phyloP scores from a whole-genome alignment of 2,797 vertebrate genomes.

The Benthosema pterotum region DNA sequence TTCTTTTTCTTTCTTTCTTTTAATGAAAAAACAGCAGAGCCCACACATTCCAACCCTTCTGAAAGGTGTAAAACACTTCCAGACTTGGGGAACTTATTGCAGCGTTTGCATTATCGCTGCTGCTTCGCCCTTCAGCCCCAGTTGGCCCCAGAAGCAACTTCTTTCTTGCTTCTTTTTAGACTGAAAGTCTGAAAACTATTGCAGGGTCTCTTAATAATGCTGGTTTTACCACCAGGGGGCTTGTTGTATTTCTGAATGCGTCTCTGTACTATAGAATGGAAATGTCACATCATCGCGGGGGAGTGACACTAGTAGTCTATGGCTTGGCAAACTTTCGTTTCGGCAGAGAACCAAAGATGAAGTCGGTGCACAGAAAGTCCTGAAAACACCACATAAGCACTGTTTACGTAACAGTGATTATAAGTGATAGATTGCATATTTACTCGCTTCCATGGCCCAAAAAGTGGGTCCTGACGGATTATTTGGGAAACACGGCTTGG shows the following conservation, averaged over 20 bases:
- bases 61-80: conserved; percentile 84
- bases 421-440: too few species aligned
- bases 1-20: conserved; percentile 14
- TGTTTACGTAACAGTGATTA: too few species aligned
- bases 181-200: conserved; percentile 28
- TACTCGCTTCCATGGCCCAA: too few species aligned
- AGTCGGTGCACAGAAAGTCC: too few species aligned
- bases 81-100: conserved; percentile 78
- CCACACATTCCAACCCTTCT: conserved; percentile 76
- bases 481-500: too few species aligned
- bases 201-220: conserved; percentile 32
- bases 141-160: conserved; percentile 53
- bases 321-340: too few species aligned
- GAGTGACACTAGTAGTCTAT: conserved; percentile 1
- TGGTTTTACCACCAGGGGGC: conserved; percentile 23
- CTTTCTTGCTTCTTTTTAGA: conserved; percentile 21
- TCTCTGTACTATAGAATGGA: conserved; percentile 29
- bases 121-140: conserved; percentile 52
- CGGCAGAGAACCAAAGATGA: too few species aligned
- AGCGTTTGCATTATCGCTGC: conserved; percentile 66
- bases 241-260: too few species aligned
- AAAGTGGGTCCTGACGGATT: too few species aligned
- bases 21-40: conserved; percentile 65
- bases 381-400: too few species aligned
- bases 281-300: conserved; percentile 40